These are phyloP conservation scores for Germaria angustata DNA, from an alignment of 2,888 invertebrate genomes.

Conservation along the genomic window DNA sequence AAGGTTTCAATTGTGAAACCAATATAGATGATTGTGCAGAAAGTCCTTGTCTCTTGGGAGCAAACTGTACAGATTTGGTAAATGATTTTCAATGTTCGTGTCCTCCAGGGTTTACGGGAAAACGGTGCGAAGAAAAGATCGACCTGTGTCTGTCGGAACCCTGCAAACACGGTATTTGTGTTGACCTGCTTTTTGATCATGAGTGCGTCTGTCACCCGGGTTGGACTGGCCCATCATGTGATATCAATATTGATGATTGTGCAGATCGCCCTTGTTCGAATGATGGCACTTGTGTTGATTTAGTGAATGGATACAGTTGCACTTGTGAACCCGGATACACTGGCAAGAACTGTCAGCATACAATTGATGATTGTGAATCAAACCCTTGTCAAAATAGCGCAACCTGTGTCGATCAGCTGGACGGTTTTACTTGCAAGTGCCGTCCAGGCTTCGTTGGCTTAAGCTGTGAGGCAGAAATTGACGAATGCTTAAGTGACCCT, in stretches of 20 bases:
- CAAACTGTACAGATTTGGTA: slow-evolving; percentile 95
- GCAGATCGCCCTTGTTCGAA: slow-evolving; percentile 93
- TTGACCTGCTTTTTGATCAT: slow-evolving; percentile 91
- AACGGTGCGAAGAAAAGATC: slow-evolving; percentile 96
- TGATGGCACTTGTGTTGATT: slow-evolving; percentile 94
- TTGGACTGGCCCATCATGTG: slow-evolving; percentile 93
- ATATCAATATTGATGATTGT: slow-evolving; percentile 95
- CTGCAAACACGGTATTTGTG: slow-evolving; percentile 95
- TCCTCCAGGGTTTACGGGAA: slow-evolving; percentile 96
- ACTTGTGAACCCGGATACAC: slow-evolving; percentile 96
- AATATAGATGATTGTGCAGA: slow-evolving; percentile 96
- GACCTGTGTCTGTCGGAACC: slow-evolving; percentile 94
- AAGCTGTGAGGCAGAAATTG: slow-evolving; percentile 96
- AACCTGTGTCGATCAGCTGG: slow-evolving; percentile 91
- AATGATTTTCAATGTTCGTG: slow-evolving; percentile 97
- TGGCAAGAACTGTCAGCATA: slow-evolving; percentile 95
- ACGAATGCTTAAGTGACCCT: slow-evolving; percentile 94
- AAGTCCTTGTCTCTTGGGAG: slow-evolving; percentile 92
- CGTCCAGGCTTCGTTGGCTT: slow-evolving; percentile 94
- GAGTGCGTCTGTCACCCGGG: slow-evolving; percentile 95
- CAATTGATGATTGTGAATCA: slow-evolving; percentile 94
- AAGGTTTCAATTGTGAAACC: slow-evolving; percentile 95
- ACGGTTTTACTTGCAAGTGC: slow-evolving; percentile 95
- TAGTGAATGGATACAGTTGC: slow-evolving; percentile 91
- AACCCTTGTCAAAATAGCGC: slow-evolving; percentile 96